Evolutionary conservation across 2,797 vertebrate species (phyloP).

Genomic region (Xenops minutus): DNA sequence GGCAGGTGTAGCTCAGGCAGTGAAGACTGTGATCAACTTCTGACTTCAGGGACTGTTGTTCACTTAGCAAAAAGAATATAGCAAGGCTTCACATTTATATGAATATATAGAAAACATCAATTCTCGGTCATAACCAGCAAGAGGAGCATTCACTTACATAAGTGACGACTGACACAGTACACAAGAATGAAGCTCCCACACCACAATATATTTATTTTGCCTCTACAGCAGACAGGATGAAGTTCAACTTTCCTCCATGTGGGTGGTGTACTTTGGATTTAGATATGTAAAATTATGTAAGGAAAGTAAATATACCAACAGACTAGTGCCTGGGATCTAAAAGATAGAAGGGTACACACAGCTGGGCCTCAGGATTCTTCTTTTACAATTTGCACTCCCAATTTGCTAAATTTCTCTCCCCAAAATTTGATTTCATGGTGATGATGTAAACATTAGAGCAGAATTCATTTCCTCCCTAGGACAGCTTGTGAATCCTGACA

Average conservation of each 20-base stretch:
- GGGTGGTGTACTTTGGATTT: neutral
- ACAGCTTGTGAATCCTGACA: neutral
- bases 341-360: neutral
- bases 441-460: neutral
- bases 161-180: neutral
- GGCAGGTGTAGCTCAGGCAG: neutral
- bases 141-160: neutral
- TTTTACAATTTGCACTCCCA: neutral
- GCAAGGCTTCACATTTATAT: neutral
- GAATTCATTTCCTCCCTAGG: neutral
- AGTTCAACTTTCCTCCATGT: neutral
- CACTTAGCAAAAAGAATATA: neutral
- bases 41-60: neutral
- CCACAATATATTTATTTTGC: neutral
- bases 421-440: neutral
- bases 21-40: neutral
- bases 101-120: neutral
- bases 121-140: neutral
- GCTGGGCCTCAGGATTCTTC: neutral
- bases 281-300: neutral
- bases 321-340: neutral
- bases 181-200: neutral
- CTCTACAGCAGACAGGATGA: neutral
- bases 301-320: neutral
- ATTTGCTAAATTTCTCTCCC: neutral